These are phyloP conservation scores for Aix galericulata DNA, from an alignment of 2,113 vertebrate species.

Conservation along the genomic window DNA sequence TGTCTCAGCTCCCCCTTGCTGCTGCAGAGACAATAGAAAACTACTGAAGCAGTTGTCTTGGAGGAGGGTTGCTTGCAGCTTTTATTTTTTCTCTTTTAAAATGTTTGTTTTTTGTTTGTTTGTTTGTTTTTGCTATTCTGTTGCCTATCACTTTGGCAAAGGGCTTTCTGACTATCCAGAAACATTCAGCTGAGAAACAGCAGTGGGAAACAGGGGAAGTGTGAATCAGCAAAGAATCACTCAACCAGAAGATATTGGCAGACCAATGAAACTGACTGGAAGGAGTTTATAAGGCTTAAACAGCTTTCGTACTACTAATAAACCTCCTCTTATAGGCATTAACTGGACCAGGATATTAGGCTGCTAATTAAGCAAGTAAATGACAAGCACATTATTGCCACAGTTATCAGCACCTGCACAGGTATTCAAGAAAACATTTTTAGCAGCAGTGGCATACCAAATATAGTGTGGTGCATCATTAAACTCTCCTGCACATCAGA, in stretches of 20 bases:
- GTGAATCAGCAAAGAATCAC: constrained; percentile 56
- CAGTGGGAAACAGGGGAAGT: background rate
- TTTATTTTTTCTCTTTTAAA: background rate
- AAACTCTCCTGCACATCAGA: background rate
- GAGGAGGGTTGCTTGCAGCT: background rate
- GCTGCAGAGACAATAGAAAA: background rate
- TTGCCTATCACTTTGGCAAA: background rate
- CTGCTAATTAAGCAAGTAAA: constrained; percentile 70
- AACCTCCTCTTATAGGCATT: constrained; percentile 55
- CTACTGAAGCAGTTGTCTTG: background rate
- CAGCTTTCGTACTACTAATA: constrained; percentile 54
- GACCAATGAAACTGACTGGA: constrained; percentile 57
- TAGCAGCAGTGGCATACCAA: background rate
- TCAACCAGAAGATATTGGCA: constrained; percentile 66
- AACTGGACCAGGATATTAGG: constrained; percentile 63
- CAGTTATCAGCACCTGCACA: constrained; percentile 28
- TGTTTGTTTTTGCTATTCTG: background rate
- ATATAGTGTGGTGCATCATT: background rate
- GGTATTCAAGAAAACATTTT: constrained; percentile 6
- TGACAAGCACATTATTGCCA: constrained; percentile 19
- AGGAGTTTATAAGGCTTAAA: constrained; percentile 68
- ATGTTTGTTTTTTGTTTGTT: background rate
- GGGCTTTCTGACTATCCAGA: background rate
- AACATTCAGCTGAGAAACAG: constrained; percentile 27
- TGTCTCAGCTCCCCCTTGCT: background rate